phyloP scores from a whole-genome alignment of 2,797 vertebrate species.

The Zonotrichia albicollis region DNA sequence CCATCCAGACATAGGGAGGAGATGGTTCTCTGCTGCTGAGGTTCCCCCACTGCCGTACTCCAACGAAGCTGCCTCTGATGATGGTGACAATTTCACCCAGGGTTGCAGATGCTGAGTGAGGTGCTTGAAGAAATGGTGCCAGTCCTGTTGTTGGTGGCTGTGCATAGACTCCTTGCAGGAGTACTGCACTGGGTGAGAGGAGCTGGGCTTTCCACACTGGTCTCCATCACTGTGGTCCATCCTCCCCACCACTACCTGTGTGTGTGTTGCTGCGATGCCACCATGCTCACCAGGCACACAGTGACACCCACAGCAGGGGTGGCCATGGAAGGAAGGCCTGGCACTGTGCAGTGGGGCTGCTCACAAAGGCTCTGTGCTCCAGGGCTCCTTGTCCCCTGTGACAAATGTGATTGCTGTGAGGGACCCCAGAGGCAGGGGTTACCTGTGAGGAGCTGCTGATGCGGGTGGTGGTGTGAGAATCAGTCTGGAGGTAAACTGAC shows the following conservation, averaged over 20 bases:
- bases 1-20: background rate
- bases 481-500: background rate
- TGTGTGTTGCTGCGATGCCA: background rate
- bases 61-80: background rate
- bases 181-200: background rate
- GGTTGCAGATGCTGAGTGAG: background rate
- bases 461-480: background rate
- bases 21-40: background rate
- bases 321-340: background rate
- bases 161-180: background rate
- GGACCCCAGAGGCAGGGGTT: background rate
- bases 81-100: background rate
- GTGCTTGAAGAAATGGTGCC: accelerated
- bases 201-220: background rate
- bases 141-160: background rate
- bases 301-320: accelerated
- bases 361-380: accelerated
- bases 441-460: background rate
- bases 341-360: background rate
- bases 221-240: background rate
- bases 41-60: background rate
- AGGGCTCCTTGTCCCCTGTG: background rate
- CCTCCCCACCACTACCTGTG: background rate
- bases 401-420: background rate
- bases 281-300: accelerated